These are phyloP conservation scores for Brachionus calyciflorus DNA, from an alignment of 1,140 invertebrate species.

Conservation along the genomic window DNA sequence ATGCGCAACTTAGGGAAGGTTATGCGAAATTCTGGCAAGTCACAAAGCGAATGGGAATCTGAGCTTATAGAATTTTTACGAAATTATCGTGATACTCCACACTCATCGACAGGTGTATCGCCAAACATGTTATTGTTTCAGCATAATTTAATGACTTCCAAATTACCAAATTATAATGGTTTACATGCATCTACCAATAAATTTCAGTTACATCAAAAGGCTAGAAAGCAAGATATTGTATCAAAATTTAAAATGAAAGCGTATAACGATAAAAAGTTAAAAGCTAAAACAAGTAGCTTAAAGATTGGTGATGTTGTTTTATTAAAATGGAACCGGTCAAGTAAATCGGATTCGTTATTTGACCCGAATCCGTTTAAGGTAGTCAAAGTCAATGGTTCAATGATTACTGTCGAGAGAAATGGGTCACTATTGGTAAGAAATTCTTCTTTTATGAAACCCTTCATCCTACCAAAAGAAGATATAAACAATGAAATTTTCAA, in stretches of 20 bases:
- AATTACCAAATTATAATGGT: neutral
- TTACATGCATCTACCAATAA: neutral
- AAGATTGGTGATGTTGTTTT: neutral
- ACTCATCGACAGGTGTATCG: neutral
- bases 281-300: neutral
- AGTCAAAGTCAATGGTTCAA: slow-evolving; percentile 8
- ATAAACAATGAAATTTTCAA: neutral
- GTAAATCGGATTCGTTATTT: neutral
- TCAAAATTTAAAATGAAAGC: neutral
- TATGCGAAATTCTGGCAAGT: neutral
- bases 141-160: slow-evolving; percentile 12
- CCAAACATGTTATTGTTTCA: slow-evolving; percentile 14
- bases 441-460: neutral
- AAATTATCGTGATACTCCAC: too few species aligned
- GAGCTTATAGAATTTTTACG: slow-evolving; percentile 2
- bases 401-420: slow-evolving; percentile 1
- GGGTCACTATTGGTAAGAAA: neutral
- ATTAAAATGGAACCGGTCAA: neutral
- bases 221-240: neutral
- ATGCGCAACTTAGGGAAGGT: slow-evolving; percentile 33
- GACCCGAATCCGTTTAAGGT: slow-evolving; percentile 1
- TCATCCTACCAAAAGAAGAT: neutral
- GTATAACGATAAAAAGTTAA: neutral
- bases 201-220: neutral
- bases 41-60: neutral